Conservation (phyloP, 2,888 invertebrate genomes). For the Noctua janthina region DNA sequence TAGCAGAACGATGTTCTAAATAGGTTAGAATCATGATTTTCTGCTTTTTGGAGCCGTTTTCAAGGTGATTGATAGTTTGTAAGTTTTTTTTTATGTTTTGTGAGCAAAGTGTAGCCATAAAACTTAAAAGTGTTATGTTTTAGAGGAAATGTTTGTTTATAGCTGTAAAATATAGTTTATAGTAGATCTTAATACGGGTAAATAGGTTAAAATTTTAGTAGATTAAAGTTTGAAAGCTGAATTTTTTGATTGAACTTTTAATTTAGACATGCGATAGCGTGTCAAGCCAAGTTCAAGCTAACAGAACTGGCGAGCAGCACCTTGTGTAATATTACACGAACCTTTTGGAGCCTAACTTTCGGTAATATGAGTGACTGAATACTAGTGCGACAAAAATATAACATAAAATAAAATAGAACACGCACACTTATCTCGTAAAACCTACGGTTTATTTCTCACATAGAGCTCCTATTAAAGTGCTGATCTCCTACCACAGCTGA, state of each 20-base stretch:
- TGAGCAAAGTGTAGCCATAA: background rate
- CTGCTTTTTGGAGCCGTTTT: conserved; percentile 11
- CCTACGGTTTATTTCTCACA: background rate
- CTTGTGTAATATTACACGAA: too few relatives aligned
- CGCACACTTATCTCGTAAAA: background rate
- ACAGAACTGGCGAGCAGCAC: too few relatives aligned
- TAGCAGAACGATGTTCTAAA: conserved; percentile 46
- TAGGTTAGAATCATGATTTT: conserved; percentile 38
- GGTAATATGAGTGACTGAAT: too few relatives aligned
- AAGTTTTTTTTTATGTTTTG: conserved; percentile 27
- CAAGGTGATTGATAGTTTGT: conserved; percentile 39
- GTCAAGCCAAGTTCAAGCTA: too few relatives aligned
- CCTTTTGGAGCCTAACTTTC: too few relatives aligned
- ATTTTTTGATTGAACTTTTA: background rate
- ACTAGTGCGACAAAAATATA: too few relatives aligned
- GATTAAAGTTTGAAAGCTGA: background rate
- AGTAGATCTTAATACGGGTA: background rate
- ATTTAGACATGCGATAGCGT: too few relatives aligned
- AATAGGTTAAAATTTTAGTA: background rate
- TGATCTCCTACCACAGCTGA: background rate
- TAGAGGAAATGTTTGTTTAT: conserved; percentile 8
- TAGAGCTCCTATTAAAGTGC: background rate
- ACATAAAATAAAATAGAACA: background rate
- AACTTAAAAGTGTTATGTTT: background rate
- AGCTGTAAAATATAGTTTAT: conserved; percentile 3